Base-by-base conservation (phyloP, 2,888 invertebrate genomes). In the Thymelicus acteon region DNA sequence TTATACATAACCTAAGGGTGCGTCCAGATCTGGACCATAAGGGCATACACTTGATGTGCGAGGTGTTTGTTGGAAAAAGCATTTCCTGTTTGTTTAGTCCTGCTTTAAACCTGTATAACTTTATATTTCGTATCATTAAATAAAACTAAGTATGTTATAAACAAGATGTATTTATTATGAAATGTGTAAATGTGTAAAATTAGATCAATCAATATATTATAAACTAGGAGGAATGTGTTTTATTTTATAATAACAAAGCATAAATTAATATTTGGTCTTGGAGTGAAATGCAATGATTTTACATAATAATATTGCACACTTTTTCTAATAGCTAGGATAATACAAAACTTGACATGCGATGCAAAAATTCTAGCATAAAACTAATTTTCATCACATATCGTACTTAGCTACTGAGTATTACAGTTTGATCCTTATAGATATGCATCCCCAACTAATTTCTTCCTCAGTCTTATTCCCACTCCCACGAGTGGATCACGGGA, bases 401-500 rank as follows among this genome's bases (percentile, higher is more conserved):
- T 52, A 52, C 6, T 52, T 49, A 31, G 4, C 49, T 49, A 49
- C n/a, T 19, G 52, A 52, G 52, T 52, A 52, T 52, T 19, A 52
- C 8, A 52, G 19, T 52, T 52, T 52, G 52, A 52, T 19, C 52
- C 52, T 52, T 52, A 52, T 52, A 52, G 19, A 52, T 52, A 52
- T 10, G 52, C 19, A 52, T 19, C 19, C 19, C 8, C 19, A 49
- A n/a, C 6, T 5, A 13, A 5, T 8, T 5, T 52, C 19, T 58
- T 7, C 57, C 8, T 7, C 13, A 12, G 8, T n/a, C 10, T 1
- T 81, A 90, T 52, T 73, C 80, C 92, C 92, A 93, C 82, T 91
- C 88, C 95, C 95, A 95, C 67, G 84, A 81, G 81, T 95, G 93
- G 6, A 94, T 79, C 0, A 95, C 75, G 0, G 96, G 95, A 15